Conservation (phyloP, 2,888 invertebrate species). For the Slavum lentiscoides region DNA sequence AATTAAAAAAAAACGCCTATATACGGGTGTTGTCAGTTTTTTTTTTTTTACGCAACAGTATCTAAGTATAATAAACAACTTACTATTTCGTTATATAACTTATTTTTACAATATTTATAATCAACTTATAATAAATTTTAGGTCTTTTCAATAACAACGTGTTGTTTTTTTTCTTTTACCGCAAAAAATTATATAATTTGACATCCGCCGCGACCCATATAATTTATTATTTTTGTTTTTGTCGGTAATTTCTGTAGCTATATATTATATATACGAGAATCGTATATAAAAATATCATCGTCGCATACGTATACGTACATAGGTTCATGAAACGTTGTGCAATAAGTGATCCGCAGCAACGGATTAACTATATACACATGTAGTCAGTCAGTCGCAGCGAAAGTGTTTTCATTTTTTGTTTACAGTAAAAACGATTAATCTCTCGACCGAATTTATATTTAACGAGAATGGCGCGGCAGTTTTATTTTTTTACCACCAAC, state of each 20-base stretch:
- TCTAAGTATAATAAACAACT: no score
- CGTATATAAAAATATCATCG: no score
- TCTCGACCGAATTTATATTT: not conserved
- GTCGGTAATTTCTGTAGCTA: no score
- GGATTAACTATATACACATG: no score
- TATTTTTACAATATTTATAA: no score
- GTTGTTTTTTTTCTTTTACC: not conserved
- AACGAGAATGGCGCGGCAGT: not conserved
- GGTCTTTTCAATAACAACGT: not conserved
- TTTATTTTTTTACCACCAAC: not conserved
- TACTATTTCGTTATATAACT: not conserved
- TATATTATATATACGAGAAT: no score
- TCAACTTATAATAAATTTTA: not conserved
- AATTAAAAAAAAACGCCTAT: not conserved
- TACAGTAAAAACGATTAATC: not conserved
- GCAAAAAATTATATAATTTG: not conserved
- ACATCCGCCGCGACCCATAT: no score
- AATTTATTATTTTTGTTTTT: no score
- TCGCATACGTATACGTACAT: no score
- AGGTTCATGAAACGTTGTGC: not conserved
- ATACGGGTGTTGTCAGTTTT: not conserved
- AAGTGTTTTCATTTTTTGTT: not conserved
- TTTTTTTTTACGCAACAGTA: not conserved
- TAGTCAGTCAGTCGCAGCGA: not conserved
- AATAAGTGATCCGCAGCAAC: not conserved